Evolutionary conservation across 2,888 invertebrate species (phyloP).

Genomic region (Calliscelio sp.): DNA sequence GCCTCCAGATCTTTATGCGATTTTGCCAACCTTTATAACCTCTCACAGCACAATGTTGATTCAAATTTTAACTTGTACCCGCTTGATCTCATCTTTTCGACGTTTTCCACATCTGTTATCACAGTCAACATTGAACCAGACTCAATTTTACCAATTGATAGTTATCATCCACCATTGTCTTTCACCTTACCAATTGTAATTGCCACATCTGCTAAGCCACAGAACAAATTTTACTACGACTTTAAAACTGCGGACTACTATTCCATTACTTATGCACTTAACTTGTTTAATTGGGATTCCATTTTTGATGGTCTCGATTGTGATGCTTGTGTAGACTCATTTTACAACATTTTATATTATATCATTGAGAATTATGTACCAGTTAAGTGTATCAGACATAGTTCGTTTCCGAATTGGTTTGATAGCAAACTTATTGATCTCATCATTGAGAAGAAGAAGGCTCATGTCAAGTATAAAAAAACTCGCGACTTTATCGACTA

Average conservation of each 20-base stretch:
- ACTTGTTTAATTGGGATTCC: neutral
- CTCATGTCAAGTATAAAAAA: neutral
- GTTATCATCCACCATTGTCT: neutral
- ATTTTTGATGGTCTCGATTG: too few species aligned
- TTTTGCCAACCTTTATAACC: neutral
- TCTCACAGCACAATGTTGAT: neutral
- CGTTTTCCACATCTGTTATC: neutral
- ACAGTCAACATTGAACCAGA: neutral
- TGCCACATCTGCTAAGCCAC: neutral
- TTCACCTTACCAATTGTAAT: neutral
- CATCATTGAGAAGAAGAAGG: neutral
- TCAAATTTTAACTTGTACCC: neutral
- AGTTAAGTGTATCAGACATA: neutral
- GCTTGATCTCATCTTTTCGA: neutral
- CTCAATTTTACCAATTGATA: neutral
- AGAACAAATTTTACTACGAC: neutral
- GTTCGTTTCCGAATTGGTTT: constrained; percentile 5
- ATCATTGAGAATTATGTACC: neutral
- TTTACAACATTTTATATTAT: too few species aligned
- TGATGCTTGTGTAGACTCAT: neutral
- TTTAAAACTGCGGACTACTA: neutral
- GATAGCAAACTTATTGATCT: neutral
- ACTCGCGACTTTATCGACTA: neutral
- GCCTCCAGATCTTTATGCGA: neutral
- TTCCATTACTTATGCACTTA: neutral